phyloP scores from a whole-genome alignment of 2,797 vertebrate genomes.

The Holocentrus rufus region DNA sequence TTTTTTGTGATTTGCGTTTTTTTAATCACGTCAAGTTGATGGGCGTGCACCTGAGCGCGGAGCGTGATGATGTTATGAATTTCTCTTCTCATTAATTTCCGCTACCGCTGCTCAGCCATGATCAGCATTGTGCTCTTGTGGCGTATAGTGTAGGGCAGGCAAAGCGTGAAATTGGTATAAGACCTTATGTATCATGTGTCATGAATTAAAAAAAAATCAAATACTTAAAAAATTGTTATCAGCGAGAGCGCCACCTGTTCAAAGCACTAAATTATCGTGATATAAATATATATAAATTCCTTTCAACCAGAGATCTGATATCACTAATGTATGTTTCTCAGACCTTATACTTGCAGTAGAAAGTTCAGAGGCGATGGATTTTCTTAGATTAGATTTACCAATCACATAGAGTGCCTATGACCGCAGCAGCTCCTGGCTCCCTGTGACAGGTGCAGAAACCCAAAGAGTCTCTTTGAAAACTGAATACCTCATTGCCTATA shows the following conservation, averaged over 20 bases:
- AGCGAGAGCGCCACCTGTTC: constrained; percentile 51
- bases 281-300: constrained; percentile 47
- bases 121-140: constrained; percentile 52
- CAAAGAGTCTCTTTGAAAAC: constrained; percentile 67
- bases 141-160: constrained; percentile 16
- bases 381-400: constrained; percentile 73
- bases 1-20: constrained; percentile 39
- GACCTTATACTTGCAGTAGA: constrained; percentile 28
- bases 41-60: constrained; percentile 39
- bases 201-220: constrained; percentile 48
- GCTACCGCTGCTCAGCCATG: constrained; percentile 54
- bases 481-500: constrained; percentile 59
- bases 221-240: constrained; percentile 41
- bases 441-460: constrained; percentile 74
- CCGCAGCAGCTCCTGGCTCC: constrained; percentile 37
- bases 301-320: constrained; percentile 50
- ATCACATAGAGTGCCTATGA: constrained; percentile 69
- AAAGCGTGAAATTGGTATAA: constrained; percentile 61
- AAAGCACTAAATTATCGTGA: constrained; percentile 40
- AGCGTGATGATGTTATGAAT: constrained; percentile 28
- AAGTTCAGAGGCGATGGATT: constrained; percentile 55
- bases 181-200: constrained; percentile 60
- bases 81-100: constrained; percentile 59
- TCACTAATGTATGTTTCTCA: constrained; percentile 33
- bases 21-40: constrained; percentile 42